phyloP scores from a whole-genome alignment of 2,113 vertebrate species.

The Spermophilus dauricus region DNA sequence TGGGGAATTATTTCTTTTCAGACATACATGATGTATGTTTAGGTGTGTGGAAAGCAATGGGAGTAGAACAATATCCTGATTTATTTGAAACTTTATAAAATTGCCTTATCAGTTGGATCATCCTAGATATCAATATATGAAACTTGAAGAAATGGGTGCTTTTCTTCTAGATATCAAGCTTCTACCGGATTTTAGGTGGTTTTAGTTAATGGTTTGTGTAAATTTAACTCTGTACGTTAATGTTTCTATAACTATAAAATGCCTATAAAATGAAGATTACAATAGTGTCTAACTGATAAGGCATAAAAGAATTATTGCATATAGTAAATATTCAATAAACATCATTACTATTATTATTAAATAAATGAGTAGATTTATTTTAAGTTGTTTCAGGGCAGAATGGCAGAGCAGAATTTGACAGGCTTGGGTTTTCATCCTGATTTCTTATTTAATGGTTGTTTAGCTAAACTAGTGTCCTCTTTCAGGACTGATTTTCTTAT shows the following conservation, averaged over 20 bases:
- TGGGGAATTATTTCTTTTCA: not conserved
- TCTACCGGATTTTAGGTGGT: not conserved
- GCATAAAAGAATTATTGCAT: not conserved
- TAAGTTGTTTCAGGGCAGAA: conserved; percentile 35
- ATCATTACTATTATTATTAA: not conserved
- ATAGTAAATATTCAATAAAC: conserved; percentile 7
- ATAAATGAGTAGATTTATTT: not conserved
- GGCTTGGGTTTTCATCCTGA: not conserved
- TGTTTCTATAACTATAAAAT: not conserved
- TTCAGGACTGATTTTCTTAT: conserved; percentile 41
- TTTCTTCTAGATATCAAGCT: not conserved
- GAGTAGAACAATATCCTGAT: not conserved
- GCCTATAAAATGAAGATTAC: not conserved
- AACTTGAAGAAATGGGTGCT: not conserved
- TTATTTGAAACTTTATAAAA: conserved; percentile 23
- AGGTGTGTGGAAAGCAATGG: not conserved
- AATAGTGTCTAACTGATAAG: not conserved
- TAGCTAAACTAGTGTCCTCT: not conserved
- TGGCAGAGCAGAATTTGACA: not conserved
- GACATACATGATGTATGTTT: not conserved
- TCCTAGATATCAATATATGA: not conserved
- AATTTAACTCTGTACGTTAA: not conserved
- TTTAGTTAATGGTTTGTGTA: not conserved
- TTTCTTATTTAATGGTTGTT: conserved; percentile 61
- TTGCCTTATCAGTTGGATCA: not conserved